Evolutionary conservation across 2,888 invertebrate genomes (phyloP), one percentile per base, ranked within the genome.

Genomic region (Plemyria rubiginata): DNA sequence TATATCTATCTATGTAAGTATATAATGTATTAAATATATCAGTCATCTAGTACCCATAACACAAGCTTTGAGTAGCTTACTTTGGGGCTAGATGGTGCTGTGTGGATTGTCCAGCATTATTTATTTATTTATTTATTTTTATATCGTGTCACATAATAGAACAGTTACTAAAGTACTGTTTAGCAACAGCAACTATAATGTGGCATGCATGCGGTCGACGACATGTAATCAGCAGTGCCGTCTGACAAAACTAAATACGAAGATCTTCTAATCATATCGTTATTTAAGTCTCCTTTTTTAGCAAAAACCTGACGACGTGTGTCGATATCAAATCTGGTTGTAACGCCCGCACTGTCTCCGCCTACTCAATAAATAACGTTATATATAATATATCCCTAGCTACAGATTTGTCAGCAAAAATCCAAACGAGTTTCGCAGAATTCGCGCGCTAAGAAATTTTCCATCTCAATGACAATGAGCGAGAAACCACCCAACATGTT

Each of bases 401-500:
- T 38, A 38, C 36, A 38, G 11, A 38, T 38, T 32, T 38, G 8
- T 38, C 69, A 58, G 61, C 68, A 69, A 70, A 60, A 57, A 68
- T 57, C 66, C 65, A 63, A 67, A 71, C 68, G 70, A 72, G 75
- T 78, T 76, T 74, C 68, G 62, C 73, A 70, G 70, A 57, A 50
- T 52, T 22, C 1, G 60, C 68, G 67, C 65, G 68, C 74, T 73
- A 72, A 74, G 58, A 74, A 79, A 79, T 79, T 81, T 78, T 81
- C 77, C 73, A 73, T 77, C 71, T 68, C 70, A 70, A 76, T 75
- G 76, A 69, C 76, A 72, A 75, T 74, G 71, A 77, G 71, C 75
- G 74, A 74, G 78, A 78, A 74, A 70, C 71, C 69, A 67, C 69
- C 73, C 60, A 68, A 73, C 80, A 79, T 84, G 82, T 84, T 84